Conservation (phyloP, 1,140 invertebrate genomes). For the Euura saliciscinereae region DNA sequence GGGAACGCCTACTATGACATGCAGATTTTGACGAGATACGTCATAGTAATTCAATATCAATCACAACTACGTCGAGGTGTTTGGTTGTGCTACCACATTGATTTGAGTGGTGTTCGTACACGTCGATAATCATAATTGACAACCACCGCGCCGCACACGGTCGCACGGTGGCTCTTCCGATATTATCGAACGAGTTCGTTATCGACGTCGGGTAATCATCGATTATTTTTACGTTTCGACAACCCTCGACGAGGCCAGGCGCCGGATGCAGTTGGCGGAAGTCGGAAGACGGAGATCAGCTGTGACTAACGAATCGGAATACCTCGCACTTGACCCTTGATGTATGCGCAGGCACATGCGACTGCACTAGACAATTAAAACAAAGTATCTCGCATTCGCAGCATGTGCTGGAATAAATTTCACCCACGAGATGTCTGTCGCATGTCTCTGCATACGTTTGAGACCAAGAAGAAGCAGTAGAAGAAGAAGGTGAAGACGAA, state of each 20-base stretch:
- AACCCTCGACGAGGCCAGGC: background rate
- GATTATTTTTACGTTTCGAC: background rate
- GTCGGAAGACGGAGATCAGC: background rate
- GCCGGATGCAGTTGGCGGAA: background rate
- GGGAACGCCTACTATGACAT: slow-evolving; percentile 55
- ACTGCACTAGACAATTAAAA: slow-evolving; percentile 31
- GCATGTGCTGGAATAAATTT: slow-evolving; percentile 48
- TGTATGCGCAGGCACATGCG: slow-evolving; percentile 33
- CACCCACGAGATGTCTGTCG: slow-evolving; percentile 47
- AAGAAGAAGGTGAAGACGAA: background rate
- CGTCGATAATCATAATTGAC: background rate
- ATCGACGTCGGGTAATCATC: background rate
- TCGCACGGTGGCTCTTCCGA: background rate
- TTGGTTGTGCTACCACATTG: background rate
- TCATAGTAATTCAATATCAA: slow-evolving; percentile 15
- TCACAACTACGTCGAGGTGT: background rate
- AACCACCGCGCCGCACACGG: background rate
- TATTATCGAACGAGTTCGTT: background rate
- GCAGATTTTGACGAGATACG: slow-evolving; percentile 48
- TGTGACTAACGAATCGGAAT: background rate
- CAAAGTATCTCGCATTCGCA: slow-evolving; percentile 35
- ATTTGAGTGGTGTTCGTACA: background rate
- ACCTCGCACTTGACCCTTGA: background rate
- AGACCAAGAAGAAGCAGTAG: background rate
- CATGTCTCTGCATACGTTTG: slow-evolving; percentile 48